Base-by-base conservation (phyloP, 1,140 invertebrate species). In the Caenorhabditis inopinata region DNA sequence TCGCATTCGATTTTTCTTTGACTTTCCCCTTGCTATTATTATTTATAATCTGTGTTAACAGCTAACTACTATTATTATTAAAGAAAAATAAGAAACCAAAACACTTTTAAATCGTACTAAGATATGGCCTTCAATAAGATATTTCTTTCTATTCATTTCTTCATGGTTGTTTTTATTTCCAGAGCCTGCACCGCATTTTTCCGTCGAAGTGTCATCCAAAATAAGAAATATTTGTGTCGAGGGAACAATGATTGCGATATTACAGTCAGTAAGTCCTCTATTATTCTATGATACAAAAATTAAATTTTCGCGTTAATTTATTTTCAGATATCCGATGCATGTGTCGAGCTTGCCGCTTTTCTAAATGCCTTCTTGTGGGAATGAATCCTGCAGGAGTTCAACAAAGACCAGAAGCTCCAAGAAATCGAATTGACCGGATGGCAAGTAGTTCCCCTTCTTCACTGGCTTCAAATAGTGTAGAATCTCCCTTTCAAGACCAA, bases 141-240 rank as follows among this genome's bases (percentile, higher is more conserved):
- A n/a, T n/a, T n/a, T n/a, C n/a, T n/a, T n/a, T n/a, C n/a, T n/a
- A n/a, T n/a, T n/a, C n/a, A n/a, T n/a, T n/a, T n/a, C n/a, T n/a
- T n/a, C n/a, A n/a, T n/a, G n/a, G n/a, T n/a, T n/a, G n/a, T n/a
- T n/a, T n/a, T n/a, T 48, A 16, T 0, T 58, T 58, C 35, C 53
- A 58, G 53, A 32, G 53, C 53, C 25, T 58, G 53, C 27, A n/a
- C 53, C 12, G 53, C 53, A 58, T 58, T 58, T 7, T 58, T 58
- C 27, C 53, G 53, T 3, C 7, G 53, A 14, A 32, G 53, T 58
- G 16, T 58, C 4, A 3, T 14, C 6, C 12, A 16, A 9, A 58
- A 58, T 9, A 58, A 32, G 18, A 32, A 1, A 3, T 58, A 32
- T 32, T 4, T 4, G 12, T 58, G 53, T 58, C 25, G 53, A 29